Conservation (phyloP, 2,888 invertebrate genomes). For the Norana najaformis region DNA sequence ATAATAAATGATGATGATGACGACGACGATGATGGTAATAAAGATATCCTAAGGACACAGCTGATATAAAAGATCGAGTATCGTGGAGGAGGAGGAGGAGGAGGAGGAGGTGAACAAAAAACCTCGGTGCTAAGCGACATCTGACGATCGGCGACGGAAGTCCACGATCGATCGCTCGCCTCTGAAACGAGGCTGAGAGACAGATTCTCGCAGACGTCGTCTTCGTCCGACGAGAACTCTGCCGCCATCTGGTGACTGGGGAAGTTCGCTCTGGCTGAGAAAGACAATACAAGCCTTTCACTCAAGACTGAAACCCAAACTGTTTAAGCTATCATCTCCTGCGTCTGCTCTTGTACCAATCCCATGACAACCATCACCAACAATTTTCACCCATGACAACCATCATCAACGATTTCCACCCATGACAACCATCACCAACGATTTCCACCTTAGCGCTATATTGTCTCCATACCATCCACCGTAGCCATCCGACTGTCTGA, state of each 20-base stretch:
- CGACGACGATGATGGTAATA: constrained; percentile 31
- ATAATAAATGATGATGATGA: constrained; percentile 33
- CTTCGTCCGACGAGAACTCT: not conserved
- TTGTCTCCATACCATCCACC: too few species aligned
- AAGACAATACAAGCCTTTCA: not conserved
- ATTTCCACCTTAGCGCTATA: too few species aligned
- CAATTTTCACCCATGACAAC: too few species aligned
- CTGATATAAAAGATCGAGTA: not conserved
- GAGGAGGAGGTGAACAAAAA: not conserved
- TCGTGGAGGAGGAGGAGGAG: not conserved
- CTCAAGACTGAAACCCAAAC: too few species aligned
- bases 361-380: too few species aligned
- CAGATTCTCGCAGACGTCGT: not conserved
- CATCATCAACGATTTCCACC: too few species aligned
- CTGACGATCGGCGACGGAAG: not conserved
- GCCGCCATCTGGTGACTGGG: not conserved
- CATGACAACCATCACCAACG: too few species aligned
- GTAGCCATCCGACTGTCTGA: too few species aligned
- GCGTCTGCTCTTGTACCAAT: too few species aligned
- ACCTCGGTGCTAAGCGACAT: not conserved
- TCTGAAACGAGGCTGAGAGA: constrained; percentile 9
- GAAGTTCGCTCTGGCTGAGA: not conserved
- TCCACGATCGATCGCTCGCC: constrained; percentile 14
- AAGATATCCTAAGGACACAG: not conserved
- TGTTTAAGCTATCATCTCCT: too few species aligned